A percentile compares a stretch with the other conserved stretches of the same genome.
Conservation (phyloP, 2,797 vertebrate genomes). For the Helicolenus hilgendorfi region DNA sequence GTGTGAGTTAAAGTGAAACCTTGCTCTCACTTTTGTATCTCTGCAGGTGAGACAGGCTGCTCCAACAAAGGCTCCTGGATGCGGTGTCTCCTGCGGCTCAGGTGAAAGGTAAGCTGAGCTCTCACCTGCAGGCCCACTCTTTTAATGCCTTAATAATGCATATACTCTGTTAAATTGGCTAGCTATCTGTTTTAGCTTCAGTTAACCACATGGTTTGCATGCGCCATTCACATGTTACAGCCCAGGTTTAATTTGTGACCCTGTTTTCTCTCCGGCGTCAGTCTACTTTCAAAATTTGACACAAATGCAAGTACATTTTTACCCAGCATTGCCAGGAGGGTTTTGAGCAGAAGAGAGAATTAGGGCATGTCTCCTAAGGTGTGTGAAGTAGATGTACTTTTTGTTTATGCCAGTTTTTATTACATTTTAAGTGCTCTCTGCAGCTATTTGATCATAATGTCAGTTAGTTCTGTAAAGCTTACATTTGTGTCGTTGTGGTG, state of each 20-base stretch:
- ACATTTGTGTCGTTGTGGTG: background rate
- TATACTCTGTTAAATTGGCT: background rate
- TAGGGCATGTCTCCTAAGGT: slow-evolving; percentile 54
- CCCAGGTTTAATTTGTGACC: slow-evolving; percentile 18
- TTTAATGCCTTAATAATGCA: slow-evolving; percentile 56
- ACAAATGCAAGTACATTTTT: slow-evolving; percentile 56
- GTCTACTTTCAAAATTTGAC: slow-evolving; percentile 62
- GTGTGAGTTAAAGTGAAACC: slow-evolving; percentile 61
- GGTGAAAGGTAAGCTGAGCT: slow-evolving; percentile 86
- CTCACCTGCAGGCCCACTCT: slow-evolving; percentile 15
- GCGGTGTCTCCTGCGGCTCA: slow-evolving; percentile 71
- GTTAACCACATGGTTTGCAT: slow-evolving; percentile 27
- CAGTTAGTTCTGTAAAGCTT: background rate
- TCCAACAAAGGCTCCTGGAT: slow-evolving; percentile 78
- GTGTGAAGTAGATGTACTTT: slow-evolving; percentile 22
- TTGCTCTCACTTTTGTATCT: slow-evolving; percentile 51
- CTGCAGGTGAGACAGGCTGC: slow-evolving; percentile 78
- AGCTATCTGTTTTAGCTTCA: slow-evolving; percentile 6
- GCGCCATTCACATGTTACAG: background rate
- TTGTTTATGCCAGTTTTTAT: slow-evolving; percentile 25
- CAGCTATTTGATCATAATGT: background rate
- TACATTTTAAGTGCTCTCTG: background rate
- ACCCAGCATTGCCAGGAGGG: slow-evolving; percentile 48
- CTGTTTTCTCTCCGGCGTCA: slow-evolving; percentile 27
- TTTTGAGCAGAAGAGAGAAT: slow-evolving; percentile 51